Evolutionary conservation across 2,113 vertebrate species (phyloP), one percentile per base, ranked within the genome.

Genomic region (Thunnus maccoyii): DNA sequence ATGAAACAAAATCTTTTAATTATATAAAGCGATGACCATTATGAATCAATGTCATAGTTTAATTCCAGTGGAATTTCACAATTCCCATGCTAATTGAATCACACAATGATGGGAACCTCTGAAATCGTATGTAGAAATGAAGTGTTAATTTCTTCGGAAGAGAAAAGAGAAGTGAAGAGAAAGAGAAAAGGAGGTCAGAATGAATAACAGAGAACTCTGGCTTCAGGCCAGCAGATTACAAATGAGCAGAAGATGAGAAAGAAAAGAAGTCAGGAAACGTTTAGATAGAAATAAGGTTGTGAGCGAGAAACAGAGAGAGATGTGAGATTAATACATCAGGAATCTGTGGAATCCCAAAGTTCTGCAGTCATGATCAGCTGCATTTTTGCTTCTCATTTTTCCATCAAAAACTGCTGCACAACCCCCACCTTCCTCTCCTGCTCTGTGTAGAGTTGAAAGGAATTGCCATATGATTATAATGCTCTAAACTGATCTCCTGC

Each of bases 181-280:
- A 83, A 80, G 71, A 58, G 83, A 88, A 89, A 92, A 93, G 47
- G 87, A 93, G 91, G 90, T 93, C 88, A 89, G 71, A 84, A 41
- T 54, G 83, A 82, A 57, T 82, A 86, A 73, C 50, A 17, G 76
- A 77, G 89, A 84, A 46, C 84, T 89, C 48, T 85, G 55, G 68
- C 83, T 87, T 69, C 16, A 69, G 80, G 82, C 86, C 57, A 36
- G 68, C 56, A 77, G 64, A 90, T 90, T 90, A 89, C 82, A 84
- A 88, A 87, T 69, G 81, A 81, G 72, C 48, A 72, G 60, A 69
- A 74, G 41, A 90, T 72, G 60, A 87, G 69, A 58, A 62, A 51
- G 20, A 67, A 51, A 22, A 22, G 65, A 83, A 80, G 62, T 27
- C 17, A 1, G 10, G 18, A 11, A 66, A 12, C 48, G 20, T 47